Percentiles rank a stretch among this genome's conserved stretches.
Conservation (phyloP, 2,797 vertebrate genomes). For the Gambelia wislizenii region DNA sequence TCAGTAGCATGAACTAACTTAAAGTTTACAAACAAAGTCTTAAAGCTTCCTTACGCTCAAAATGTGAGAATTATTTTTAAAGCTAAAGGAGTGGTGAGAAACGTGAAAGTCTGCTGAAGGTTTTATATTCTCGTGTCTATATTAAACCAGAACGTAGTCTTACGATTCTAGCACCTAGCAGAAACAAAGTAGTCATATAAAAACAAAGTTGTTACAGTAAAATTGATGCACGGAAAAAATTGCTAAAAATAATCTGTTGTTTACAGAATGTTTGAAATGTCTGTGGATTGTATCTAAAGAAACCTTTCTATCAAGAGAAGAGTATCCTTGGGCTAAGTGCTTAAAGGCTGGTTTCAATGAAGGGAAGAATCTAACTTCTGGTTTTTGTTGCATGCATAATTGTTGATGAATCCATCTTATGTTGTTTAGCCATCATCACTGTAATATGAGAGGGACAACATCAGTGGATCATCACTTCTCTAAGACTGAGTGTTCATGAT, state of each 20-base stretch:
- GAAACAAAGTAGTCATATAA: neutral
- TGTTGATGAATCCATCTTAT: neutral
- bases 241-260: neutral
- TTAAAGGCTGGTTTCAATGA: neutral
- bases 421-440: slow-evolving; percentile 2
- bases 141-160: neutral
- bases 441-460: neutral
- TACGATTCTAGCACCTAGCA: neutral
- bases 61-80: neutral
- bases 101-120: neutral
- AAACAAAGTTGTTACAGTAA: slow-evolving; percentile 3
- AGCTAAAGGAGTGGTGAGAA: neutral
- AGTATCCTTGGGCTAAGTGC: neutral
- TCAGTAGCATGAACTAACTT: neutral
- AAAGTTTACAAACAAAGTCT: neutral
- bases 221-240: neutral
- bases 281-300: neutral
- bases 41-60: neutral
- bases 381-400: neutral
- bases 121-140: neutral
- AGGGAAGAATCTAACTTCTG: neutral
- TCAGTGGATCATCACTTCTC: slow-evolving; percentile 8
- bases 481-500: slow-evolving; percentile 8
- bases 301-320: neutral
- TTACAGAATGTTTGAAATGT: neutral